A percentile compares a stretch with the other conserved stretches of the same genome.
Evolutionary conservation across 2,113 vertebrate genomes (phyloP).

Genomic region (Ploceus nigricollis): DNA sequence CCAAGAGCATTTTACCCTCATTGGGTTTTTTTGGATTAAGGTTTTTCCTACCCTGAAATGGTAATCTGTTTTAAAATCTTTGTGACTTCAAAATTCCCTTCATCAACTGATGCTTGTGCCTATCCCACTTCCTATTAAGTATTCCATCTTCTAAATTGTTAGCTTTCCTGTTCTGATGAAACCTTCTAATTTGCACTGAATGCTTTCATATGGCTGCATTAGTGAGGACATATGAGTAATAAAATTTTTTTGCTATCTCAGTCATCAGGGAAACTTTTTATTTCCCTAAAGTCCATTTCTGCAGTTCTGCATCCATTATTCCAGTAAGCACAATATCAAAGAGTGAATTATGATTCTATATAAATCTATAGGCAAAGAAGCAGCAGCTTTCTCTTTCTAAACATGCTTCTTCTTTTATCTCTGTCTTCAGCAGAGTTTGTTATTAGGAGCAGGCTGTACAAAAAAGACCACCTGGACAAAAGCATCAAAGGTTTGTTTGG

Average conservation of each 20-base stretch:
- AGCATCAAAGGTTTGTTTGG: background rate
- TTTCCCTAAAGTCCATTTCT: background rate
- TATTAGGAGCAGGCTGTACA: background rate
- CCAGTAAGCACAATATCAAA: background rate
- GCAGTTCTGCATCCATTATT: background rate
- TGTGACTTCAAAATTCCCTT: background rate
- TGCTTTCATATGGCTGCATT: background rate
- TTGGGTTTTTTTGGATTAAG: background rate
- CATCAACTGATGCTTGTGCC: background rate
- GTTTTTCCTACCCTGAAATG: background rate
- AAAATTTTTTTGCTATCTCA: background rate
- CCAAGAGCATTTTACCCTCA: background rate
- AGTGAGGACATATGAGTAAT: background rate
- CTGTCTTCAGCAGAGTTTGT: background rate
- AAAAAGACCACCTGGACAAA: background rate
- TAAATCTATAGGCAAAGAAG: background rate
- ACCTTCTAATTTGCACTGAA: background rate
- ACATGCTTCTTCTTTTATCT: background rate
- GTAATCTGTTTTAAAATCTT: background rate
- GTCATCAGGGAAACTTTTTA: background rate
- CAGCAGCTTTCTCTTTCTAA: background rate
- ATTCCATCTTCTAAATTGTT: background rate
- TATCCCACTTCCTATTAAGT: background rate
- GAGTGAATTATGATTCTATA: background rate
- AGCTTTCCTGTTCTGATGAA: background rate